Evolutionary conservation across 2,797 vertebrate species (phyloP).

Genomic region (Graptemys geographica): DNA sequence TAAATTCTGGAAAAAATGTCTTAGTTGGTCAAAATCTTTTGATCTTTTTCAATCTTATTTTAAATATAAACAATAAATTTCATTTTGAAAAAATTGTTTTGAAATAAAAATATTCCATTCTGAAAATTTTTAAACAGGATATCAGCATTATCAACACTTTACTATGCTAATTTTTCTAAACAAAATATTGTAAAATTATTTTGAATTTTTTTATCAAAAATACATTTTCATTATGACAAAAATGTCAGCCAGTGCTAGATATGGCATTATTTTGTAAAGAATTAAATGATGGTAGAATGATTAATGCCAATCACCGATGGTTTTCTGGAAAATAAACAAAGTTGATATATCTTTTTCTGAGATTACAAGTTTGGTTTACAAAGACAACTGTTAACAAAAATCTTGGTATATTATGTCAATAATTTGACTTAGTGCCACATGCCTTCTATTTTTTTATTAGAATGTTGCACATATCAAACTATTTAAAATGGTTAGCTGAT

Average conservation of each 20-base stretch:
- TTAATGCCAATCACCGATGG: neutral
- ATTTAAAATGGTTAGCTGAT: neutral
- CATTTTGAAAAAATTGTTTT: neutral
- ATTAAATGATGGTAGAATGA: neutral
- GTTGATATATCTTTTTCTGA: neutral
- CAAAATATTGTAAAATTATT: neutral
- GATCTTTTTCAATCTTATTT: neutral
- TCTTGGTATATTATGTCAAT: neutral
- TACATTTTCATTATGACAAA: neutral
- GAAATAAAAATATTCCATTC: neutral
- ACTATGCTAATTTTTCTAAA: neutral
- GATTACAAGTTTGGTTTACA: neutral
- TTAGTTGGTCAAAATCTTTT: neutral
- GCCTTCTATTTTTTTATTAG: no score
- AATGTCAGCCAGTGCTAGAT: neutral
- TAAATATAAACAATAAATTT: neutral
- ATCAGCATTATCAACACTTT: neutral
- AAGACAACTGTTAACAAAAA: no score
- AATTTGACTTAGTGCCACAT: neutral
- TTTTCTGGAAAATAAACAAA: neutral
- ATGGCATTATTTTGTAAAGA: neutral
- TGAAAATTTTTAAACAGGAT: neutral
- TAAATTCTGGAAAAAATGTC: neutral
- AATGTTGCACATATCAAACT: neutral
- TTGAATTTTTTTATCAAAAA: neutral